Evolutionary conservation across 2,888 invertebrate genomes (phyloP), one percentile per base, ranked within the genome.

Genomic region (Rhagophthalmus giganteus): DNA sequence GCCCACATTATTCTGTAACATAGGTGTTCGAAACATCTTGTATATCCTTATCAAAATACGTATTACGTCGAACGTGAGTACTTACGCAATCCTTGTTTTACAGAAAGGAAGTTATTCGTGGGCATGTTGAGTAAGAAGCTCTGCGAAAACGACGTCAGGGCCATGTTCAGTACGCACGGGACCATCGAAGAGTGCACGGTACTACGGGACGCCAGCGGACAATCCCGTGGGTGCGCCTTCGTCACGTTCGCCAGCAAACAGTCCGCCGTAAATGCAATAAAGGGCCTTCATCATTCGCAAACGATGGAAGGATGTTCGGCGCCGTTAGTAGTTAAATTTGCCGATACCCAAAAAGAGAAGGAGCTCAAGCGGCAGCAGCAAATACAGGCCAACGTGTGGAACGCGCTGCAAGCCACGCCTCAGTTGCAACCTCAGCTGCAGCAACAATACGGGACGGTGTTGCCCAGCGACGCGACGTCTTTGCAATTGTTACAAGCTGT

Each of bases 251-350:
- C 94, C 71, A 92, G 93, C 68, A 94, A 97, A 79, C 94, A 96
- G 79, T 91, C 93, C 71, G 98, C 99, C 69, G 89, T 95, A 72
- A 92, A 90, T 76, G 97, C 98, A 72, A 99, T 99, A 76, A 97
- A 96, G 83, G 77, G 85, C 57, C 79, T 98, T 79, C 96, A 99
- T 79, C 98, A 99, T 79, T 96, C 96, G 72, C 93, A 94, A 78
- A 99, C 97, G 65, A 97, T 98, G 97, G 98, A 99, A 79, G 98
- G 98, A 32, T 99, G 98, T 76, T 94, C 95, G 57, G 95, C 96
- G 60, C 97, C 99, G 15, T 78, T 99, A 65, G 98, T 99, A 53
- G 98, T 98, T 25, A 99, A 99, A 77, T 98, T 99, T 76, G 99
- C 99, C 37, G 99, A 99, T 75, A 97, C 98, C 55, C 97, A 97